Evolutionary conservation across 2,797 vertebrate species (phyloP), one percentile per base, ranked within the genome.

Genomic region (Epinephelus awoara): DNA sequence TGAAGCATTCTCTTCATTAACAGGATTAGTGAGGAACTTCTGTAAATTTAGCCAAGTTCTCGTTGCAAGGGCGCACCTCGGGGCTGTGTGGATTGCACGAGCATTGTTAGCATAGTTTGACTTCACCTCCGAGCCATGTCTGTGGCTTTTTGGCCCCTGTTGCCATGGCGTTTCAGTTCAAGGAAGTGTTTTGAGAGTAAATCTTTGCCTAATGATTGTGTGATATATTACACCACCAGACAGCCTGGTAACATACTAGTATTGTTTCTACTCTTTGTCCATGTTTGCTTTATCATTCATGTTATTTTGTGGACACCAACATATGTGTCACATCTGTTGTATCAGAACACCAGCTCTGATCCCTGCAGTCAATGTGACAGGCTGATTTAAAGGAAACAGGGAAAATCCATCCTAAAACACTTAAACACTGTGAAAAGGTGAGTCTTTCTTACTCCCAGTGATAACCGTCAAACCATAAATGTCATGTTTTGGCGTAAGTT

Each of bases 121-220:
- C 72, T 92, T 89, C 86, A 89, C 82, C 77, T 85, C 77, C 63
- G 61, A 85, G 84, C 68, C 54, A 52, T 63, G 54, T 80, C 72
- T 74, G 25, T 83, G 82, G 80, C 77, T 89, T 89, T 84, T 91
- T 79, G 79, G 71, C 77, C 80, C 64, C 42, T 62, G 84, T 90
- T 90, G 78, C 84, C 73, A 72, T 82, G 81, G 83, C 0, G 19
- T 88, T 84, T 86, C 63, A 79, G 57, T 73, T 84, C 46, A 76
- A 83, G 77, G 79, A 77, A 75, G 84, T 77, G 71, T 88, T 90
- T 86, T 77, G 72, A 82, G 71, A 92, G 69, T 59, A 75, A 49
- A 77, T 82, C 18, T 84, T 84, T 82, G 65, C 70, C 50, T 58
- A 57, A 67, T 72, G 34, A 79, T 81, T 73, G 40, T 50, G 38